Evolutionary conservation across 2,113 vertebrate genomes (phyloP).

Genomic region (Cephalophus harveyi): DNA sequence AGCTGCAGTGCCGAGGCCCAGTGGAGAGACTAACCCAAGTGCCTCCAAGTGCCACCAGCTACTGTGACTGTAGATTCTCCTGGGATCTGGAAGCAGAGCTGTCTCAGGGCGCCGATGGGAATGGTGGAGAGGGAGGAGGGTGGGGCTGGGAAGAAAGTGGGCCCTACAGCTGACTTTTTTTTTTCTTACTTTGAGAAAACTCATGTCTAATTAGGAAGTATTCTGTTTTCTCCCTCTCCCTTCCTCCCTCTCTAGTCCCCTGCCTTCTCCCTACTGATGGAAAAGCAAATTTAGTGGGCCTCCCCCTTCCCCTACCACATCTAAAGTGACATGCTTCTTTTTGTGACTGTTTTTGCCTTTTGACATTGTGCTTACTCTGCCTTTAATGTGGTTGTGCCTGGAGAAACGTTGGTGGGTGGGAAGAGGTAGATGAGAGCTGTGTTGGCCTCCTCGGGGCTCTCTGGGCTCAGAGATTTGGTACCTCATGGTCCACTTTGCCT

Average conservation of each 20-base stretch:
- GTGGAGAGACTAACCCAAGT: neutral
- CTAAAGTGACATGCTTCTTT: neutral
- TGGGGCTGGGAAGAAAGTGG: neutral
- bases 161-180: neutral
- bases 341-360: neutral
- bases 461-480: neutral
- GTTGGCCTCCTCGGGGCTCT: neutral
- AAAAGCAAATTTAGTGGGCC: neutral
- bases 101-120: neutral
- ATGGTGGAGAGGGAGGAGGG: neutral
- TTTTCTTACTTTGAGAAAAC: conserved; percentile 13
- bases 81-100: neutral
- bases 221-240: neutral
- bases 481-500: neutral
- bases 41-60: neutral
- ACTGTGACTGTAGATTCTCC: neutral
- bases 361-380: neutral
- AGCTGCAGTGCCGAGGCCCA: neutral
- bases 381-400: neutral
- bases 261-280: neutral
- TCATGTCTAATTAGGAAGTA: neutral
- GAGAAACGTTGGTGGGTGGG: neutral
- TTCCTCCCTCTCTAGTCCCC: neutral
- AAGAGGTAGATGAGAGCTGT: neutral
- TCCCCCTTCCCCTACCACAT: neutral